A percentile compares a stretch with the other conserved stretches of the same genome.
phyloP scores from a whole-genome alignment of 2,113 vertebrate genomes.

The Spea bombifrons region DNA sequence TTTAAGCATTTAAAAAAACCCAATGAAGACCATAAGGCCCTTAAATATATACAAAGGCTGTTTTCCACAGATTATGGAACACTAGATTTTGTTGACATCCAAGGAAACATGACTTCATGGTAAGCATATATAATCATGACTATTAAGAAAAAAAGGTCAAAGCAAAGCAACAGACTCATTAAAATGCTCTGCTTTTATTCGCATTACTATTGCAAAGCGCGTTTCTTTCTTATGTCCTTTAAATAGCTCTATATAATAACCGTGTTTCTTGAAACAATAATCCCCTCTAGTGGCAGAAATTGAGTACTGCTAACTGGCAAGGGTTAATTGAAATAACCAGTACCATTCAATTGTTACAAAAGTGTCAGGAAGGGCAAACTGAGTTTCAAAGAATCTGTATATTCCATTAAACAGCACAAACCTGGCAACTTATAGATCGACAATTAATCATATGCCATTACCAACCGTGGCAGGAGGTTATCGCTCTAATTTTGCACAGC shows the following conservation, averaged over 20 bases:
- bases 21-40: no score
- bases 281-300: conserved; percentile 40
- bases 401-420: background rate
- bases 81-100: no score
- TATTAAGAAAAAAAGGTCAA: conserved; percentile 31
- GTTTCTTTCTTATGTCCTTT: background rate
- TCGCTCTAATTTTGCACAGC: background rate
- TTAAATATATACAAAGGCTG: no score
- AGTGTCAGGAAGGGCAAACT: background rate
- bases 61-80: no score
- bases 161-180: conserved; percentile 15
- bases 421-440: background rate
- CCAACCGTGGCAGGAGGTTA: background rate
- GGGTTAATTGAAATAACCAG: conserved; percentile 27
- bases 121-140: conserved; percentile 22
- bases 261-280: conserved; percentile 27
- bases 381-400: background rate
- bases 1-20: no score
- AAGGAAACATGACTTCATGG: background rate
- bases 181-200: background rate
- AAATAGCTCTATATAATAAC: background rate
- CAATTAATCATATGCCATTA: background rate
- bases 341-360: background rate
- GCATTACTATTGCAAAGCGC: background rate
- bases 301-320: conserved; percentile 20